Base-by-base conservation (phyloP, 2,797 vertebrate species). In the Malurus leucopterus region DNA sequence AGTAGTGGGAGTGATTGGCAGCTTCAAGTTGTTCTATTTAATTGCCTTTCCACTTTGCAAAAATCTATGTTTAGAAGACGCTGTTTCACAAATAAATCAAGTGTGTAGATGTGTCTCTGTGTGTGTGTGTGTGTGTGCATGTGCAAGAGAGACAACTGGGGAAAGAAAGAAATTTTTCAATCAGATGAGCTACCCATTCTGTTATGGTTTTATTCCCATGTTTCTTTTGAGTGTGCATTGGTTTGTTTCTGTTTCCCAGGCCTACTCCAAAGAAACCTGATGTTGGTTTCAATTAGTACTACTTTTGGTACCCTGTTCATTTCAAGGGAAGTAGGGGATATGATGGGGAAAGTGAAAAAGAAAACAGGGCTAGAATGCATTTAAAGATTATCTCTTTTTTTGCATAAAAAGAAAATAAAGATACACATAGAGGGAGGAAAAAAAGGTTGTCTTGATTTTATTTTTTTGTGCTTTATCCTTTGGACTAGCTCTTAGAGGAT, bases 21-120 rank as follows among this genome's bases (percentile, higher is more conserved):
- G 89, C 93, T 95, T 97, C 96, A 97, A 96, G 96, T 95, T 97
- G 96, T 93, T 97, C 92, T 96, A 91, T 96, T 97, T 97, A 97
- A 97, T 97, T 98, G 96, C 92, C 93, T 96, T 97, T 95, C 88
- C 79, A 32, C 94, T 95, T 90, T 95, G 94, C 77, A 96, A 94
- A 95, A 61, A 90, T 96, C 85, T 89, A n/a, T 95, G 89, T 95
- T 96, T 96, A 96, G 95, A 95, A 96, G 91, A 96, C n/a, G 92
- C 69, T 69, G 47, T 96, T 96, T 96, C 95, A 96, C 94, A 96
- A 97, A 97, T 95, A 96, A 97, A 96, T 92, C 86, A 91, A 93
- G 82, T 92, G 59, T 92, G 78, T 94, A 72, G 82, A 74, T 76
- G 44, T 36, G 36, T 36, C 36, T 36, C 13, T 53, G 51, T 73